A percentile compares a stretch with the other conserved stretches of the same genome.
Evolutionary conservation across 2,113 vertebrate species (phyloP).

Genomic region (Laticauda laticaudata): DNA sequence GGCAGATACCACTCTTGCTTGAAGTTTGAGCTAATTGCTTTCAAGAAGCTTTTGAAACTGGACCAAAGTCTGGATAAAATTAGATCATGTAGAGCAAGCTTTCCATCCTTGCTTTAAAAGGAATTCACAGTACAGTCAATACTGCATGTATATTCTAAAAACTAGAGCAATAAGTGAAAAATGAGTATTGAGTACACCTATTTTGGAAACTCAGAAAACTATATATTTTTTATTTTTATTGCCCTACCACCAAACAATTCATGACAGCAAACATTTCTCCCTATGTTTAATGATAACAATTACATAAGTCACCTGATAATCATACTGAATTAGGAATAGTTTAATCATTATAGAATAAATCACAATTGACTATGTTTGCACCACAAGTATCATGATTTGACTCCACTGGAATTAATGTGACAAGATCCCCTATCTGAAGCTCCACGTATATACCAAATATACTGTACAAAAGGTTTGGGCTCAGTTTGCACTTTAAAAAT

Average conservation of each 20-base stretch:
- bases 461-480: too few relatives aligned
- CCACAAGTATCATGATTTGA: not conserved
- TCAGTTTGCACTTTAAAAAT: not conserved
- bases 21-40: not conserved
- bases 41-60: not conserved
- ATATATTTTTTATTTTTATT: not conserved
- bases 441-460: not conserved
- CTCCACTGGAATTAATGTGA: not conserved
- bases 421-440: not conserved
- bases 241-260: not conserved
- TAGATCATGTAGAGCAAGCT: not conserved
- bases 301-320: not conserved
- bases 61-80: not conserved
- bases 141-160: not conserved
- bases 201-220: not conserved
- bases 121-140: not conserved
- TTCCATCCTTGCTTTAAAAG: not conserved
- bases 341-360: not conserved
- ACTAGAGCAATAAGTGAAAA: not conserved
- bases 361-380: not conserved
- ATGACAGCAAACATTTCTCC: not conserved
- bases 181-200: not conserved
- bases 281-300: not conserved
- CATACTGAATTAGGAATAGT: not conserved
- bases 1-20: not conserved